Conservation (phyloP, 2,888 invertebrate genomes). For the Platycnemis pennipes region DNA sequence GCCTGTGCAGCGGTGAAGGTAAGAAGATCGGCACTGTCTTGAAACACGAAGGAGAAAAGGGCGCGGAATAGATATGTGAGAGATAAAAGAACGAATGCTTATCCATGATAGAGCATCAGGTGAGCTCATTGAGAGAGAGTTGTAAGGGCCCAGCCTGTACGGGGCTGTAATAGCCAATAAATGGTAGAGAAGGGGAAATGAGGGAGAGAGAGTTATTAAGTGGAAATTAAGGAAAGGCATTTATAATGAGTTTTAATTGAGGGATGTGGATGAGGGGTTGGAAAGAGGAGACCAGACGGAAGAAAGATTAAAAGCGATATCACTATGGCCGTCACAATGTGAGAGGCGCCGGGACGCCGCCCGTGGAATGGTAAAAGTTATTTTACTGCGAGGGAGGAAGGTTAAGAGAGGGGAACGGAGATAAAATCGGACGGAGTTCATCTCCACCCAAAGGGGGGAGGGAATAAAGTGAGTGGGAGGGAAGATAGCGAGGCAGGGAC, state of each 20-base stretch:
- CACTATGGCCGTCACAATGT: not conserved
- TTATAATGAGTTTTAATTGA: conserved; percentile 6
- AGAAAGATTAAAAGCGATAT: conserved; percentile 2
- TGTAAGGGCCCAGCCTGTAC: too few relatives aligned
- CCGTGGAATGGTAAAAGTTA: not conserved
- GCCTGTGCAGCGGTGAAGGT: too few relatives aligned
- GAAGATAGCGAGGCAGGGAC: not conserved
- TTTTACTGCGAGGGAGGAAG: not conserved
- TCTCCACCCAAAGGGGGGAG: not conserved
- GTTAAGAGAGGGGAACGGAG: not conserved
- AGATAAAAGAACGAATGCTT: too few relatives aligned
- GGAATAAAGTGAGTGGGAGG: not conserved
- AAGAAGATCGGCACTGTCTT: too few relatives aligned
- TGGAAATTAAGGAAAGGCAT: conserved; percentile 18
- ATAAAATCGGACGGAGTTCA: not conserved
- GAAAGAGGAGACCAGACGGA: not conserved
- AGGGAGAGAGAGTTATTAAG: not conserved
- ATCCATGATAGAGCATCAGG: too few relatives aligned
- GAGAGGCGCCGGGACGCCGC: not conserved
- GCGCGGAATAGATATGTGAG: too few relatives aligned
- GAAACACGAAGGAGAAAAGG: too few relatives aligned
- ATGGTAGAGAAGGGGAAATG: too few relatives aligned
- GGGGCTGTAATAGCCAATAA: too few relatives aligned
- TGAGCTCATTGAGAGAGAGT: too few relatives aligned
- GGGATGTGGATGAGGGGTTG: not conserved